Evolutionary conservation across 2,113 vertebrate species (phyloP), one percentile per base, ranked within the genome.

Genomic region (Pollachius pollachius): DNA sequence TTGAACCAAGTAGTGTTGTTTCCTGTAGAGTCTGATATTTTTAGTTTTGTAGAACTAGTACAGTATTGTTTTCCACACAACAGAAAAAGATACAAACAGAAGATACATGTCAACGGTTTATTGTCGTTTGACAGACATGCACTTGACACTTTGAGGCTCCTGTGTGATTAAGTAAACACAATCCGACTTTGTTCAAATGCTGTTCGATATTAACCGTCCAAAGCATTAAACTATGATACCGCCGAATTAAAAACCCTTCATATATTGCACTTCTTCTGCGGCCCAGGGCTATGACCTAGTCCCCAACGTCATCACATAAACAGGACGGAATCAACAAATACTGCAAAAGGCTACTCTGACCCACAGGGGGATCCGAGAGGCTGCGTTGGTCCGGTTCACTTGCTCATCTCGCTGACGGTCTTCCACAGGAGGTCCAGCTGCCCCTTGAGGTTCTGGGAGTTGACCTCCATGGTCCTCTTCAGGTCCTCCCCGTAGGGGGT

Each of bases 401-500:
- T 85, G 59, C 17, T 64, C 57, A 60, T 68, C 77, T 87, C 73
- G 0, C 54, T 69, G 71, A 89, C 87, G 15, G 79, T 67, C 16
- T 79, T 64, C 90, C 86, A 90, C 23, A 86, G 70, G 2, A 72
- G n/a, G 0, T 27, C 13, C 16, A 87, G 72, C 65, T 75, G 72
- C 41, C 52, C 56, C 77, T 83, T 84, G 74, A 91, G 71, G 63
- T 77, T 75, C 69, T 90, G 80, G 8, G 73, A 13, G 5, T 80
- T 78, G 41, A 82, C 52, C 16, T 84, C 72, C 64, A 91, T 60
- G 48, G 78, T 80, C 62, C 67, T 71, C 56, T 1, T 82, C 73
- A 87, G 72, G 41, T 84, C 76, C 21, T 90, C 81, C 2, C 84
- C 81, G 3, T 74, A 81, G 0, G 79, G 81, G 15, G 19, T 18